Evolutionary conservation across 2,888 invertebrate species (phyloP).

Genomic region (Poecilobothrus nobilitatus): DNA sequence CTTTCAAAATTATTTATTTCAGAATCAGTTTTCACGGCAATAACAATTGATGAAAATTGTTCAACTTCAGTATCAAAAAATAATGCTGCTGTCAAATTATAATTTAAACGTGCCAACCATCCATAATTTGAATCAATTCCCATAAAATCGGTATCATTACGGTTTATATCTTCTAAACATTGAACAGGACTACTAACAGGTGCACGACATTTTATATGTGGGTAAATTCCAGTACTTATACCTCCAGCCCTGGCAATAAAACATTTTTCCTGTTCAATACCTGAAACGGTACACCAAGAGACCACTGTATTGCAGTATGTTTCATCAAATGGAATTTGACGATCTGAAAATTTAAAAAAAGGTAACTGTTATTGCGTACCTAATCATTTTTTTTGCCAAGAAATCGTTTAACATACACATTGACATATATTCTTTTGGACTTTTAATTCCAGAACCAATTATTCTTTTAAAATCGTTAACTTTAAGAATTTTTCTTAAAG

Average conservation of each 20-base stretch:
- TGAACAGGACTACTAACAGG: conserved; percentile 44
- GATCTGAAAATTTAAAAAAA: conserved; percentile 20
- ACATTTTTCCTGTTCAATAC: conserved; percentile 52
- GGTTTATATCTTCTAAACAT: conserved; percentile 49
- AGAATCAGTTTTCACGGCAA: conserved; percentile 46
- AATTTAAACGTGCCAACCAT: conserved; percentile 49
- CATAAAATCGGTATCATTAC: conserved; percentile 50
- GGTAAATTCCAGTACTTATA: conserved; percentile 51
- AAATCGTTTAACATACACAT: background rate
- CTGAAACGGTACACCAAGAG: conserved; percentile 54
- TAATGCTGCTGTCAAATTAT: conserved; percentile 49
- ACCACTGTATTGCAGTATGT: conserved; percentile 29
- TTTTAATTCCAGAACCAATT: background rate
- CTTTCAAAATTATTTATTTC: conserved; percentile 48
- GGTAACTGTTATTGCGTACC: background rate
- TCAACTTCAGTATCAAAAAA: conserved; percentile 50
- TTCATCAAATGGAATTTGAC: conserved; percentile 24
- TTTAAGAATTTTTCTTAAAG: background rate
- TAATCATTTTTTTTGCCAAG: too few species aligned
- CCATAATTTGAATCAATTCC: conserved; percentile 56
- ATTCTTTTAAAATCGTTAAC: background rate
- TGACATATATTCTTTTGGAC: background rate
- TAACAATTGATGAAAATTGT: conserved; percentile 47
- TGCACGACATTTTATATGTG: conserved; percentile 48
- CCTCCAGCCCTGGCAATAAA: conserved; percentile 51